Base-by-base conservation (phyloP, 92 coral and sea anemone species). In the Parazoanthus atlanticus region DNA sequence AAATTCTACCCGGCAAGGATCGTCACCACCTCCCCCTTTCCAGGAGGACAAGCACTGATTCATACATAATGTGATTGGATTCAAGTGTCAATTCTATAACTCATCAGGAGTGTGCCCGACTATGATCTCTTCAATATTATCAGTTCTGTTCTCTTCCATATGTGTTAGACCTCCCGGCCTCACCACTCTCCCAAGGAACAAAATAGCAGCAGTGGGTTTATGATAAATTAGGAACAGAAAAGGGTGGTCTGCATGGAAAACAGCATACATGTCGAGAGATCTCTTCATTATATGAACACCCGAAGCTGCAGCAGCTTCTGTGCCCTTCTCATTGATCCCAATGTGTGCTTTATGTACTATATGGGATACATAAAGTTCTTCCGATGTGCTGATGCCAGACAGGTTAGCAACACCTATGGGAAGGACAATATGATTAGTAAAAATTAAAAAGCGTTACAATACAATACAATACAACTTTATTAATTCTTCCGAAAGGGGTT, bases 231-330 rank as follows among this genome's bases (percentile, higher is more conserved):
- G n/a, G 78, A 96, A 96, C 67, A 96, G 66, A 65, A 96, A 96
- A 0, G 98, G 98, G 56, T 96, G 98, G 89, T 94, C 93, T 36
- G 96, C 98, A 75, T 86, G 86, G 83, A 96, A 94, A 11, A 78
- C 94, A 30, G 97, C 95, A 89, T 89, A 90, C 78, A 90, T 73
- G 61, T 92, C 98, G 23, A 96, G 52, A 15, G 96, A 94, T 86
- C 95, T 82, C 84, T 89, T 91, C 88, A 74, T 90, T 87, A 93
- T 66, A 2, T 85, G 74, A 10, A 93, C 90, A 9, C 96, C 98
- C 0, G 98, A 86, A 8, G 98, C 95, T 12, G 98, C 98, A 0
- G 98, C 94, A 1, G 98, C 98, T 71, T 94, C 98, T 13, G 98
- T 89, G 32, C 98, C 98, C 77, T 88, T 75, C 81, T 96, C 98